These are phyloP conservation scores for Oryzias curvinotus DNA, from an alignment of 2,113 vertebrate genomes.

Conservation along the genomic window DNA sequence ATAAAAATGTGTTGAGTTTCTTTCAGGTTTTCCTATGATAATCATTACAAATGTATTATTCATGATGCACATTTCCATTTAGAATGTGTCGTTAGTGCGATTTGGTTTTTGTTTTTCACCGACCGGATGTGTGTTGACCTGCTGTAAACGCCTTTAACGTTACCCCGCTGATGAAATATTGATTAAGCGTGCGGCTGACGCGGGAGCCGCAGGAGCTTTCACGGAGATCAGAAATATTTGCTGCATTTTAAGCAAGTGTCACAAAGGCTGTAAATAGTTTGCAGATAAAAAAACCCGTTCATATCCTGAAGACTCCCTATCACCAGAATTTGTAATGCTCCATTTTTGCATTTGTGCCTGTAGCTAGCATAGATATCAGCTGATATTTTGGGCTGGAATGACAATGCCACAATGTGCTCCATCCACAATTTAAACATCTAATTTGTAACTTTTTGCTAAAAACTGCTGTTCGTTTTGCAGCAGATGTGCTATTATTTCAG, in stretches of 20 bases:
- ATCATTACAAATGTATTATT: constrained; percentile 25
- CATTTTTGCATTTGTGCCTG: constrained; percentile 2
- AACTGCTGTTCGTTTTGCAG: no score
- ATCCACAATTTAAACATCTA: neutral
- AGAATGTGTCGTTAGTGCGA: constrained; percentile 9
- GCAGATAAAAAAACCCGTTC: neutral
- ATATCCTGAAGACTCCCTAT: neutral
- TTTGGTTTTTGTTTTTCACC: neutral
- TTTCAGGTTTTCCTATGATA: neutral
- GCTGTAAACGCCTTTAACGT: constrained; percentile 5
- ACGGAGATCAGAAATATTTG: neutral
- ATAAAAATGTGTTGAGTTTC: neutral
- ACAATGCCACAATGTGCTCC: neutral
- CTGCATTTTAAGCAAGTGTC: neutral
- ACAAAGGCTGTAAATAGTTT: constrained; percentile 10
- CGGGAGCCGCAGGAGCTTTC: constrained; percentile 4
- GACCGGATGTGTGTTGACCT: constrained; percentile 20
- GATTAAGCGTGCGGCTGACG: constrained; percentile 9
- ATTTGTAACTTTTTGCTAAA: neutral
- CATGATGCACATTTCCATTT: constrained; percentile 27
- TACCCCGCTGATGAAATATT: constrained; percentile 20
- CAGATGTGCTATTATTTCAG: no score
- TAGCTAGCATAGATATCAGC: neutral
- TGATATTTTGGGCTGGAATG: neutral
- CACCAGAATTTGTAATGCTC: neutral